phyloP scores from a whole-genome alignment of 2,113 vertebrate genomes.

The Mastomys coucha region DNA sequence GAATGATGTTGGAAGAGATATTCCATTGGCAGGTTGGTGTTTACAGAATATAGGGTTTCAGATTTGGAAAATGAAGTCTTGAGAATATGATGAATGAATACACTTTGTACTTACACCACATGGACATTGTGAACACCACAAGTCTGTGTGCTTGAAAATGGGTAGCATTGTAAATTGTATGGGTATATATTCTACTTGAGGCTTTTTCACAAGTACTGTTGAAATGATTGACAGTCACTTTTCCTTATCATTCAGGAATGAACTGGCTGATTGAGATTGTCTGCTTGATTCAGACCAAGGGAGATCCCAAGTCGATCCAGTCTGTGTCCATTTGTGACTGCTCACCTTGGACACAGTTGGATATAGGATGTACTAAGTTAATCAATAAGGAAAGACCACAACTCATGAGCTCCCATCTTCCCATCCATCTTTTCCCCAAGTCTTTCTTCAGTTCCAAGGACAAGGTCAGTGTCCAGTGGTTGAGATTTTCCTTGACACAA shows the following conservation, averaged over 20 bases:
- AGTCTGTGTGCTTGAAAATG: background rate
- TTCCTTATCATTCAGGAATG: constrained; percentile 63
- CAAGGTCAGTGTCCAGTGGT: constrained; percentile 61
- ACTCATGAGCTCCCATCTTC: constrained; percentile 85
- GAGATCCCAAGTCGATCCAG: constrained; percentile 84
- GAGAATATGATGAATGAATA: background rate
- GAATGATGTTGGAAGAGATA: background rate
- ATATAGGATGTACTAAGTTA: rapidly evolving
- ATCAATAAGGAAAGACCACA: constrained; percentile 42
- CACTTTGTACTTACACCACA: background rate
- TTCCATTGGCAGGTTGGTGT: background rate
- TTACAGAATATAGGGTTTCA: background rate
- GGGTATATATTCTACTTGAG: rapidly evolving
- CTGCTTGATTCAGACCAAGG: constrained; percentile 86
- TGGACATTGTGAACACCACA: background rate
- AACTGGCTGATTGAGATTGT: constrained; percentile 91
- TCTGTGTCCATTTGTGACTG: constrained; percentile 87
- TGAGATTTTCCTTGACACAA: background rate
- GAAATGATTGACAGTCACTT: background rate
- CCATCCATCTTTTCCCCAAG: constrained; percentile 82
- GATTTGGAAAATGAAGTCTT: constrained; percentile 43
- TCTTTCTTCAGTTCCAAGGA: constrained; percentile 83
- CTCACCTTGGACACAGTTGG: constrained; percentile 80
- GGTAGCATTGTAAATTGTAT: background rate
- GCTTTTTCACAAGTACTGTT: background rate